Base-by-base conservation (phyloP, 2,888 invertebrate species). In the Bombylius major region DNA sequence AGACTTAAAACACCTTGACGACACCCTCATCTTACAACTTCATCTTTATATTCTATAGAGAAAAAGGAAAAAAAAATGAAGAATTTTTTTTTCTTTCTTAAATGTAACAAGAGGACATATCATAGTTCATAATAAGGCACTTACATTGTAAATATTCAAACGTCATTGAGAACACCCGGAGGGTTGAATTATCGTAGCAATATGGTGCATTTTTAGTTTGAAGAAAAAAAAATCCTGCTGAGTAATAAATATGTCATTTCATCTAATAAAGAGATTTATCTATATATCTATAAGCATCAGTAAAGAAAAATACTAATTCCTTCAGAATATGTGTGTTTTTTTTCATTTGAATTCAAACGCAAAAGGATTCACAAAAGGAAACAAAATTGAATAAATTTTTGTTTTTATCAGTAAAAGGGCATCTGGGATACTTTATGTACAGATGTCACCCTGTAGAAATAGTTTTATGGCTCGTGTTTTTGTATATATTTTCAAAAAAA, bases 191-290 rank as follows among this genome's bases (percentile, higher is more conserved):
- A 45, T 45, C 34, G 36, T n/a, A 52, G 45, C 52, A 52, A 52
- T 42, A 51, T 51, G 14, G 14, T 13, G 11, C 12, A 8, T 51
- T 42, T 42, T 51, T 12, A 31, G 42, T 11, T 23, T 11, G 13
- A 48, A 44, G 49, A 39, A 45, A 50, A 48, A 50, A 33, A 51
- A 36, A n/a, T 53, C 56, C 50, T 54, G 56, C 56, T 56, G 56
- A 53, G 56, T 56, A 56, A 56, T 56, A 56, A 56, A 56, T 56
- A 56, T 56, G 56, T 56, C 56, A 53, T 53, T 56, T 56, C 53
- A 56, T 56, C 56, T 56, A 56, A 56, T 56, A 56, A 56, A 56
- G 56, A 56, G 53, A 56, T 56, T 53, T 53, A 53, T 56, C 56
- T 53, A 23, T 42, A n/a, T 23, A 23, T 23, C 23, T 23, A 23